A percentile compares a stretch with the other conserved stretches of the same genome.
Conservation (phyloP, 1,140 invertebrate species). For the Drosophila yakuba region DNA sequence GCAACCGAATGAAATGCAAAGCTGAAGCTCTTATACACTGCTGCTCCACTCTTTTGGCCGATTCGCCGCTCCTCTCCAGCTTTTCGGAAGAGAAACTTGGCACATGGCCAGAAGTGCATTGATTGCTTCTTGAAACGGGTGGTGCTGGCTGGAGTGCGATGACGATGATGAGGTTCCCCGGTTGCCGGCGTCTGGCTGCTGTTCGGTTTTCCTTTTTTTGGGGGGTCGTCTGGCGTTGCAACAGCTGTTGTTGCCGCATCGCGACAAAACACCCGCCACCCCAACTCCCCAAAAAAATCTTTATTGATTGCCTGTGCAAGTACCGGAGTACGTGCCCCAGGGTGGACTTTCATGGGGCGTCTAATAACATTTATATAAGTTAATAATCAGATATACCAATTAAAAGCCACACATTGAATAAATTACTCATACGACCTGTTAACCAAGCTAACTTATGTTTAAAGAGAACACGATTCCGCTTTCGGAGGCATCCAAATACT, state of each 20-base stretch:
- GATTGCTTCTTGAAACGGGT: conserved; percentile 67
- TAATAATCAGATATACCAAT: no score
- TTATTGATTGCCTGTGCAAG: conserved; percentile 46
- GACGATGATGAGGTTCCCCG: conserved; percentile 43
- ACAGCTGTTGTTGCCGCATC: conserved; percentile 78
- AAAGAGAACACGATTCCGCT: not conserved
- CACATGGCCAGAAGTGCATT: conserved; percentile 83
- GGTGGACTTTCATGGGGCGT: conserved; percentile 12
- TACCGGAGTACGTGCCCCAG: conserved; percentile 13
- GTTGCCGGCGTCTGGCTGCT: conserved; percentile 72
- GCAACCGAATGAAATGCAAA: conserved; percentile 1
- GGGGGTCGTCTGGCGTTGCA: conserved; percentile 55
- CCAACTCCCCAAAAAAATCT: conserved; percentile 33
- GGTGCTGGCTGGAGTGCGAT: conserved; percentile 1
- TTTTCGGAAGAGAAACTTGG: conserved; percentile 72
- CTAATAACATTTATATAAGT: no score
- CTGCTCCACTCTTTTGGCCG: not conserved
- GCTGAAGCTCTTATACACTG: conserved; percentile 16
- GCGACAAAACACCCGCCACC: conserved; percentile 42
- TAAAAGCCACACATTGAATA: no score
- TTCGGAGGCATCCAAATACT: not conserved
- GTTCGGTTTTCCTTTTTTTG: conserved; percentile 33
- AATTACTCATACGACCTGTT: not conserved
- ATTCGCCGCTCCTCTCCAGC: conserved; percentile 23
- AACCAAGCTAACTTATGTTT: not conserved